Evolutionary conservation across 2,888 invertebrate genomes (phyloP).

Genomic region (Aphodius granarius): DNA sequence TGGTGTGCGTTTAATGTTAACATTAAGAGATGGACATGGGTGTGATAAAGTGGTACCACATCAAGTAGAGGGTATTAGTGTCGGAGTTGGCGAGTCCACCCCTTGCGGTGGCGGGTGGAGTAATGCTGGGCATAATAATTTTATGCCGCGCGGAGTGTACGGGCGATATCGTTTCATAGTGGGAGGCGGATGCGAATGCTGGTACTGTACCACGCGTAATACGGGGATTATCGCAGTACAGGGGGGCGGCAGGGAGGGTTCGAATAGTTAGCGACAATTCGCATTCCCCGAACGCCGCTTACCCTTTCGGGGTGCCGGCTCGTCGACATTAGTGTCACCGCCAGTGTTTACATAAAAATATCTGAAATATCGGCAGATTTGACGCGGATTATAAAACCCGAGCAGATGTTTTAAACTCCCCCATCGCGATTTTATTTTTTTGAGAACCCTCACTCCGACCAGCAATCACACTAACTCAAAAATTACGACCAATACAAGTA

Average conservation of each 20-base stretch:
- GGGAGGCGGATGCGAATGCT: constrained; percentile 38
- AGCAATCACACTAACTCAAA: too few relatives aligned
- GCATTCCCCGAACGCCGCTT: constrained; percentile 53
- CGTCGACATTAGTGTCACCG: constrained; percentile 52
- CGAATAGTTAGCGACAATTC: constrained; percentile 55
- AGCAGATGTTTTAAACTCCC: constrained; percentile 24
- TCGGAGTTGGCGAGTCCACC: not conserved
- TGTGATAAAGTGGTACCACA: not conserved
- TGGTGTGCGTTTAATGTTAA: constrained; percentile 8
- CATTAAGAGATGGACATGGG: constrained; percentile 10
- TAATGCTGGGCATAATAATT: constrained; percentile 34
- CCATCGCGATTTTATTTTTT: not conserved
- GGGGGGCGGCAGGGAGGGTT: constrained; percentile 45
- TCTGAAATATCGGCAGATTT: constrained; percentile 51
- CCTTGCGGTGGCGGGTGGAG: constrained; percentile 15
- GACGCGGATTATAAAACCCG: constrained; percentile 38
- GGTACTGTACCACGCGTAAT: constrained; percentile 41
- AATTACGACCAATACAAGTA: too few relatives aligned
- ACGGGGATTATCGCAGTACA: constrained; percentile 49
- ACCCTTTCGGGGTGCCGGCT: constrained; percentile 49
- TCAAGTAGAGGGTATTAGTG: constrained; percentile 16
- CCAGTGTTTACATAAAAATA: constrained; percentile 53
- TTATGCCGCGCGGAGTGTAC: constrained; percentile 33
- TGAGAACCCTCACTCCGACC: too few relatives aligned
- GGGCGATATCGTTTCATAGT: constrained; percentile 31